Percentiles rank a stretch among this genome's conserved stretches.
phyloP scores from a whole-genome alignment of 2,113 vertebrate species.

The Cavia aperea region DNA sequence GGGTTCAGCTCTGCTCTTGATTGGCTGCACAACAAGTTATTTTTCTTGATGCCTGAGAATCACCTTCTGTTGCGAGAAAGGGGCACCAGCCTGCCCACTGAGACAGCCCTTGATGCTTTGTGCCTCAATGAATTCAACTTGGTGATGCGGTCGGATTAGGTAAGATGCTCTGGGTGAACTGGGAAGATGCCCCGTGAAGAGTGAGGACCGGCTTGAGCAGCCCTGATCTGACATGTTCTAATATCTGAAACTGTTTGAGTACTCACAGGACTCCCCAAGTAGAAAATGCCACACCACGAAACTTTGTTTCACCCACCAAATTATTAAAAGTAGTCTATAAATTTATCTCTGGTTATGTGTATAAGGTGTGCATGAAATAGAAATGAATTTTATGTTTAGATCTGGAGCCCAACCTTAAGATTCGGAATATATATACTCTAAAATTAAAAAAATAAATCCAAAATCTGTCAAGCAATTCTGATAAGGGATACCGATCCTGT shows the following conservation, averaged over 20 bases:
- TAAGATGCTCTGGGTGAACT: background rate
- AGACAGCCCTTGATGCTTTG: background rate
- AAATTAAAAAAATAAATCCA: background rate
- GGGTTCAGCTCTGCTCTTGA: background rate
- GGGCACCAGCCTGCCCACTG: background rate
- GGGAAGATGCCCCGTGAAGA: background rate
- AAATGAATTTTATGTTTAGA: background rate
- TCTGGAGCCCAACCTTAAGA: background rate
- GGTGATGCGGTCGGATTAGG: background rate
- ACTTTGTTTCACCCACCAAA: background rate
- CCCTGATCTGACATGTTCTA: too few species aligned
- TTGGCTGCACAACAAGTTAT: background rate
- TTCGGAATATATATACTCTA: too few species aligned
- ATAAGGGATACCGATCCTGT: too few species aligned
- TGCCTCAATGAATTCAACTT: background rate
- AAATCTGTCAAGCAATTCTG: background rate
- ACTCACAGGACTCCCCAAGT: background rate
- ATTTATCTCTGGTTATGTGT: background rate
- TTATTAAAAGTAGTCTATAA: background rate
- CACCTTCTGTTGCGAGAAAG: background rate
- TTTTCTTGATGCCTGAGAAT: background rate
- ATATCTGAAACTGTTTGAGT: background rate
- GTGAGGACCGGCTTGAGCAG: rapidly evolving
- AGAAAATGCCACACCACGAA: background rate
- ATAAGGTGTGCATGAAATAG: background rate